Conservation (phyloP, 2,888 invertebrate genomes). For the Tholera decimalis region DNA sequence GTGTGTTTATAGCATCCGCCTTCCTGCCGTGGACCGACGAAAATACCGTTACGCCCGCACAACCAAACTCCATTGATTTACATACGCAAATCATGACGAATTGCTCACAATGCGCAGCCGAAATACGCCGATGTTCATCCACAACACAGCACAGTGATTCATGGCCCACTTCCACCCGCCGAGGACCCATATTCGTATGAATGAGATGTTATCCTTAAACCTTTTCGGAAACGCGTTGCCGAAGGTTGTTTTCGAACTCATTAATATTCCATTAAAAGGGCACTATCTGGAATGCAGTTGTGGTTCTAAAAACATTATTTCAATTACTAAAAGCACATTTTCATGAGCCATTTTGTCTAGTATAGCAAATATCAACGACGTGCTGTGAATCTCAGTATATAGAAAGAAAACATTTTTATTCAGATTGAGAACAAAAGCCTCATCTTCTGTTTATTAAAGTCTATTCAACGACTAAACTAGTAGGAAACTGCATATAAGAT, state of each 20-base stretch:
- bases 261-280: slow-evolving; percentile 69
- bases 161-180: slow-evolving; percentile 69
- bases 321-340: slow-evolving; percentile 46
- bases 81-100: slow-evolving; percentile 91
- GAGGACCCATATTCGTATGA: slow-evolving; percentile 68
- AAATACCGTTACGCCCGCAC: slow-evolving; percentile 89
- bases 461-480: slow-evolving; percentile 67
- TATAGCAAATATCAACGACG: slow-evolving; percentile 56
- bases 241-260: slow-evolving; percentile 66
- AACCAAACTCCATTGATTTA: slow-evolving; percentile 89
- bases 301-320: slow-evolving; percentile 57
- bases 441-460: slow-evolving; percentile 72
- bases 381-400: slow-evolving; percentile 49
- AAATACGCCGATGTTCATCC: slow-evolving; percentile 77
- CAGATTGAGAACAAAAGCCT: slow-evolving; percentile 74
- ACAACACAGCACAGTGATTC: slow-evolving; percentile 69
- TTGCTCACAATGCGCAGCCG: slow-evolving; percentile 86
- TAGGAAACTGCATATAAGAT: slow-evolving; percentile 70
- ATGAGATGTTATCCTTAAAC: slow-evolving; percentile 68
- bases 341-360: slow-evolving; percentile 50
- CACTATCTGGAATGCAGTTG: slow-evolving; percentile 61
- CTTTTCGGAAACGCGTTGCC: slow-evolving; percentile 62
- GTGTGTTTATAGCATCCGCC: slow-evolving; percentile 90
- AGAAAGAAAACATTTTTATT: slow-evolving; percentile 66
- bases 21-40: slow-evolving; percentile 89